These are phyloP conservation scores for Glaucopsyche alexis DNA, from an alignment of 2,888 invertebrate species.

Conservation along the genomic window DNA sequence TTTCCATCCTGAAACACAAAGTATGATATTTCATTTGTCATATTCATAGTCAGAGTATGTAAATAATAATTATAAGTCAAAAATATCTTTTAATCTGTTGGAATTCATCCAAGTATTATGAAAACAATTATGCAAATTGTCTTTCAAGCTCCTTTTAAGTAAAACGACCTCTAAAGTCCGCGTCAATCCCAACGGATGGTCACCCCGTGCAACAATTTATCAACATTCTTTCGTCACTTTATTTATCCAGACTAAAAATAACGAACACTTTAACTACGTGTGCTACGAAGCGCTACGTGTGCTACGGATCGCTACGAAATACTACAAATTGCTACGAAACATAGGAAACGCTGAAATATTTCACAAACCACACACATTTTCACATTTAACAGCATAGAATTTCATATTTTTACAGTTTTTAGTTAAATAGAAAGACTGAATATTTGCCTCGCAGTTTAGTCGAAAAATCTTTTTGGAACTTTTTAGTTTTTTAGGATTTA, in stretches of 20 bases:
- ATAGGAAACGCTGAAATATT: constrained; percentile 4
- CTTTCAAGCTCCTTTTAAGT: neutral
- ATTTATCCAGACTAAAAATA: constrained; percentile 8
- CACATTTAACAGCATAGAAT: neutral
- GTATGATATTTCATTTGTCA: too few species aligned
- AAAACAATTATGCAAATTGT: constrained; percentile 11
- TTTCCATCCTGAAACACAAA: too few species aligned
- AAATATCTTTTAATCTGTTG: neutral
- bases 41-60: too few species aligned
- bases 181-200: neutral
- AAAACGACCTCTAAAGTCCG: neutral
- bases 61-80: too few species aligned
- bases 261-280: neutral
- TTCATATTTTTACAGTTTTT: constrained; percentile 22
- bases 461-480: neutral
- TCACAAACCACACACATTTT: constrained; percentile 8
- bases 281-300: neutral
- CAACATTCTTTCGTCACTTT: neutral
- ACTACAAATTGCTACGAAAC: constrained; percentile 10
- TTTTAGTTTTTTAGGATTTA: too few species aligned
- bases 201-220: constrained; percentile 1
- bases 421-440: neutral
- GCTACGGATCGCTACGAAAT: constrained; percentile 7
- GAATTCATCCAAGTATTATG: neutral
- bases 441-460: neutral